A percentile compares a stretch with the other conserved stretches of the same genome.
phyloP scores from a whole-genome alignment of 1,140 invertebrate genomes.

The Pissodes strobi region DNA sequence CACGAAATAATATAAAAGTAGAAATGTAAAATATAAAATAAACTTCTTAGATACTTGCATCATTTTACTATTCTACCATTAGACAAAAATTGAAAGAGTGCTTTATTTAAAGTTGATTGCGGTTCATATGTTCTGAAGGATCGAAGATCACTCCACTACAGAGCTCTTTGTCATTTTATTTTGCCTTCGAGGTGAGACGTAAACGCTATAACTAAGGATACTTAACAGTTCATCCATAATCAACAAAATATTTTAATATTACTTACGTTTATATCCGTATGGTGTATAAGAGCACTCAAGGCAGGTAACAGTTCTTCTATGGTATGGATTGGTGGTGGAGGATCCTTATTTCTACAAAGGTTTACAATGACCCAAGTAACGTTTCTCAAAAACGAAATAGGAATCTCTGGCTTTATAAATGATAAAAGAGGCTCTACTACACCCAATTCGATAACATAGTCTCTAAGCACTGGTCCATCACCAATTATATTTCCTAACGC shows the following conservation, averaged over 20 bases:
- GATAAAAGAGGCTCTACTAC: conserved; percentile 86
- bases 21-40: too few relatives aligned
- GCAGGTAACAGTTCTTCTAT: conserved; percentile 94
- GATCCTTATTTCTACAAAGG: conserved; percentile 95
- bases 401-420: conserved; percentile 92
- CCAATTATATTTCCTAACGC: conserved; percentile 93
- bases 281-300: conserved; percentile 90
- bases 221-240: too few relatives aligned
- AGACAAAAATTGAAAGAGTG: too few relatives aligned
- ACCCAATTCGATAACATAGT: conserved; percentile 90
- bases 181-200: too few relatives aligned
- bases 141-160: too few relatives aligned
- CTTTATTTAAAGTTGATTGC: too few relatives aligned
- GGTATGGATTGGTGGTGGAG: conserved; percentile 82
- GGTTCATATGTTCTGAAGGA: too few relatives aligned
- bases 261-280: conserved; percentile 93
- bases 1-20: too few relatives aligned
- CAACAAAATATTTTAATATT: neutral
- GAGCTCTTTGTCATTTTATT: too few relatives aligned
- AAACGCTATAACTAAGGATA: too few relatives aligned
- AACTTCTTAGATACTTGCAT: too few relatives aligned
- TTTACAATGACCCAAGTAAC: conserved; percentile 99
- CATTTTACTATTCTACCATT: too few relatives aligned
- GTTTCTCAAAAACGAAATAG: conserved; percentile 90
- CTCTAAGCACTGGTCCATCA: conserved; percentile 86